phyloP scores from a whole-genome alignment of 2,113 vertebrate species.

The Rattus norvegicus region DNA sequence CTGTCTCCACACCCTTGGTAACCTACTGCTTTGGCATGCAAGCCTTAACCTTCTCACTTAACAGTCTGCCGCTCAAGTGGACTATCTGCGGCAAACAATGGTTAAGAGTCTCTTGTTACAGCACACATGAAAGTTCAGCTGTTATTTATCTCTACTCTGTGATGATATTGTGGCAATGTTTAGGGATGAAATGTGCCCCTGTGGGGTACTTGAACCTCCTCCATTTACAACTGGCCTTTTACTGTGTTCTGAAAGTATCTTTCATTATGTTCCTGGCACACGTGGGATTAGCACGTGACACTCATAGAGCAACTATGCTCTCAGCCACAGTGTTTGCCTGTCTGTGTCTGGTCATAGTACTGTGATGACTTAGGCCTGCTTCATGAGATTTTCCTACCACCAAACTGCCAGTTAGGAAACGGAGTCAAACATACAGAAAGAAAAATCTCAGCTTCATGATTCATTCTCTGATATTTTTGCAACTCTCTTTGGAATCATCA shows the following conservation, averaged over 20 bases:
- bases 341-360: background rate
- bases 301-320: background rate
- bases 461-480: background rate
- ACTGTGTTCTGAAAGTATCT: background rate
- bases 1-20: background rate
- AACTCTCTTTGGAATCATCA: constrained; percentile 23
- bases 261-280: background rate
- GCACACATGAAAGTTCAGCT: constrained; percentile 2
- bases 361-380: background rate
- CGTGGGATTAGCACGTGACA: background rate
- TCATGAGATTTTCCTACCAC: background rate
- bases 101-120: background rate
- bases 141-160: constrained; percentile 6
- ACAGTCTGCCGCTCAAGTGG: constrained; percentile 22
- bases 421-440: background rate
- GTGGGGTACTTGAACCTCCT: background rate
- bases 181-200: constrained; percentile 7
- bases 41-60: constrained; percentile 30
- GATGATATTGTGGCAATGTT: constrained; percentile 23
- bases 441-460: background rate
- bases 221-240: background rate
- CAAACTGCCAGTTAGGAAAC: background rate
- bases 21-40: background rate
- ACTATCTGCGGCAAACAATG: constrained; percentile 4
- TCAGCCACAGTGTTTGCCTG: background rate